Conservation (phyloP, 1,140 invertebrate genomes). For the Cecropterus lyciades region DNA sequence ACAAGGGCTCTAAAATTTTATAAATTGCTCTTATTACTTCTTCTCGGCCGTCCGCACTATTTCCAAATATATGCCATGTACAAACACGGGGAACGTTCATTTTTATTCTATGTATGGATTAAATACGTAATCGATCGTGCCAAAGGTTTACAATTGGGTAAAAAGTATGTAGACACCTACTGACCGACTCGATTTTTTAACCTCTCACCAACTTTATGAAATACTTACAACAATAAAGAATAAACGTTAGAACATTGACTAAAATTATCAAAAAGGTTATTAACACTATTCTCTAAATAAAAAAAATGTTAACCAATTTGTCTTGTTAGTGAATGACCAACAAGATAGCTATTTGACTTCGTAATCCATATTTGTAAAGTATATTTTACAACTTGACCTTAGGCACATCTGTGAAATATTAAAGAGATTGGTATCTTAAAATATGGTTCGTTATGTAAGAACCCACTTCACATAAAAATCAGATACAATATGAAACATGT, state of each 20-base stretch:
- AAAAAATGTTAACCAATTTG: not conserved
- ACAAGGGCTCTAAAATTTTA: too few relatives aligned
- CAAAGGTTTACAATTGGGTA: slow-evolving; percentile 3
- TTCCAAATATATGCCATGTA: too few relatives aligned
- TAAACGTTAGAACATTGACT: not conserved
- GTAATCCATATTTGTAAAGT: slow-evolving; percentile 7
- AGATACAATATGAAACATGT: too few relatives aligned
- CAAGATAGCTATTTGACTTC: not conserved
- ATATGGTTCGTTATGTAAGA: not conserved
- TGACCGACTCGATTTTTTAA: not conserved
- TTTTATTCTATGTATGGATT: too few relatives aligned
- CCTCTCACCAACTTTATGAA: not conserved
- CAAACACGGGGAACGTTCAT: too few relatives aligned
- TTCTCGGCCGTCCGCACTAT: too few relatives aligned
- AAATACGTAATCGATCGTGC: slow-evolving; percentile 3
- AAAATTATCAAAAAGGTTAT: not conserved
- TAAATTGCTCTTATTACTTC: too few relatives aligned
- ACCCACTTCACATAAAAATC: too few relatives aligned
- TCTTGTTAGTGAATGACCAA: not conserved
- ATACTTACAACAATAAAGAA: not conserved
- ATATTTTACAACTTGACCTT: slow-evolving; percentile 1
- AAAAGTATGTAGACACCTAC: slow-evolving; percentile 10
- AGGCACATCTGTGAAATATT: not conserved
- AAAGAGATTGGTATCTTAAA: not conserved
- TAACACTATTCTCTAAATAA: not conserved